Percentiles rank a stretch among this genome's conserved stretches.
Conservation (phyloP, 35 echinoderm and acorn worm species). For the Lytechinus pictus region DNA sequence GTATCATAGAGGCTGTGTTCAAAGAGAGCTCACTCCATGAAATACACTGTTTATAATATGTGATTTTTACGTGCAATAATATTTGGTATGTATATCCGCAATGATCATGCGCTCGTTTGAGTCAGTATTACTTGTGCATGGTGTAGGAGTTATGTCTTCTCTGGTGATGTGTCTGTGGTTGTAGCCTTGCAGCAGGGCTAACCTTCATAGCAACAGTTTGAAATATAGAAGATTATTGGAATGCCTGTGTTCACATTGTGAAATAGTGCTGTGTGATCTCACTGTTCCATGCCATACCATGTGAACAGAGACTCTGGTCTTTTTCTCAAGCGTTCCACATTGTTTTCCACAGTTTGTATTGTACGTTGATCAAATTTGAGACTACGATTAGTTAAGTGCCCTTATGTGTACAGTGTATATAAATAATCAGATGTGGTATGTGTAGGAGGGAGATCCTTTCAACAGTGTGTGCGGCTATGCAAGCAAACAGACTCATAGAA, state of each 20-base stretch:
- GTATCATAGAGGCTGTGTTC: neutral
- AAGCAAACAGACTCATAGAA: neutral
- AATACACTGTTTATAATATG: neutral
- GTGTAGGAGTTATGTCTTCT: neutral
- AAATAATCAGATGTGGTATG: neutral
- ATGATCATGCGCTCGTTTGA: neutral
- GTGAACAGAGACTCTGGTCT: neutral
- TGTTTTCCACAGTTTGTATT: constrained; percentile 32
- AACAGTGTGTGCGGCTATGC: neutral
- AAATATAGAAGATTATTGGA: neutral
- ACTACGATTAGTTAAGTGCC: constrained; percentile 10
- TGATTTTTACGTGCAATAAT: neutral
- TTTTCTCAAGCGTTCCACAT: neutral
- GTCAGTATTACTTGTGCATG: neutral
- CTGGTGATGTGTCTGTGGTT: neutral
- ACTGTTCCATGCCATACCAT: neutral
- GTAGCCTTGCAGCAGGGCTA: neutral
- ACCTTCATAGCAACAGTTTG: neutral
- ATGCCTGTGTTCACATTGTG: neutral
- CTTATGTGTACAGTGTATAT: constrained; percentile 41
- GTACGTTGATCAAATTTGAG: neutral
- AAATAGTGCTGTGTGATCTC: neutral
- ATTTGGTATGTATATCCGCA: neutral
- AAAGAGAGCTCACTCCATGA: neutral
- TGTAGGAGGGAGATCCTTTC: neutral